Evolutionary conservation across 2,797 vertebrate species (phyloP).

Genomic region (Neosalanx taihuensis): DNA sequence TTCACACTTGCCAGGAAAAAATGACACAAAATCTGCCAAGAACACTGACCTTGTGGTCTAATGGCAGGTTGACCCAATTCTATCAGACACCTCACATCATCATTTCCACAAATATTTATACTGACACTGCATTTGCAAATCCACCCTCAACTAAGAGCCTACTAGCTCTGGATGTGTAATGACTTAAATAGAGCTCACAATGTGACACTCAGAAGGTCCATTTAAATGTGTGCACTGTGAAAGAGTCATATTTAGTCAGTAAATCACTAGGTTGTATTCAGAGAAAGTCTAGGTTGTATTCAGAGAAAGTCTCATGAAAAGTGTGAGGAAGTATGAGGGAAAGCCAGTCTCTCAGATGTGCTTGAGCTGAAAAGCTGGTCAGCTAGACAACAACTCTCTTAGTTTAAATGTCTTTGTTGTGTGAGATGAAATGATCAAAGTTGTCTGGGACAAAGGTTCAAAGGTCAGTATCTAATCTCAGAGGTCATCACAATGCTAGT

Average conservation of each 20-base stretch:
- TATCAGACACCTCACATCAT: background rate
- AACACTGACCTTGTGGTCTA: background rate
- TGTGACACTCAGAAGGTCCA: background rate
- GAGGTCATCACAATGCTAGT: background rate
- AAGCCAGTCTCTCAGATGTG: no score
- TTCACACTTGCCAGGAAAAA: no score
- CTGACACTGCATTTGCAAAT: background rate
- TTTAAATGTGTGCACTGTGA: background rate
- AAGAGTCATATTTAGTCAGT: background rate
- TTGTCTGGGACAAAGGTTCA: background rate
- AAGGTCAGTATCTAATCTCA: conserved; percentile 1
- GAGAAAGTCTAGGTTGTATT: background rate
- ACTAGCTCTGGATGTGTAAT: background rate
- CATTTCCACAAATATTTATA: background rate
- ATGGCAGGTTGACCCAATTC: conserved; percentile 4
- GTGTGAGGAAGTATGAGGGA: no score
- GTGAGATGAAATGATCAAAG: background rate
- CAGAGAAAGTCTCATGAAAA: background rate
- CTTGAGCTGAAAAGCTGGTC: background rate
- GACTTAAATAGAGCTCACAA: background rate
- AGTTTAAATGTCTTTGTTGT: background rate
- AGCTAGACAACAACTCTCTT: background rate
- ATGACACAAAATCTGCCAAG: background rate
- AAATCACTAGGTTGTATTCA: background rate
- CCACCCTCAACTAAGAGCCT: background rate